Conservation (phyloP, 2,113 vertebrate genomes). For the Scomber japonicus region DNA sequence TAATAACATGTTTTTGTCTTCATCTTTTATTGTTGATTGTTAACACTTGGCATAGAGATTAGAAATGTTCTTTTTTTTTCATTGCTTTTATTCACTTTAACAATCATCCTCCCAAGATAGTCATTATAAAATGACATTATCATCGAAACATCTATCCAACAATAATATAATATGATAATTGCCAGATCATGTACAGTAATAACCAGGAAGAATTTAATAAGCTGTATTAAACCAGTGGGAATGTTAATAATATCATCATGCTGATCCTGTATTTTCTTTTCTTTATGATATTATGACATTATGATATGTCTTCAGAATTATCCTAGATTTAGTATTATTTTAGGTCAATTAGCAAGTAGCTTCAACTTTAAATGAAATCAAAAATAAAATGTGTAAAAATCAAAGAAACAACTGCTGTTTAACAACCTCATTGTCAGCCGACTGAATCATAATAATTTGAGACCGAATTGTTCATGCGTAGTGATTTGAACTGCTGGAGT, state of each 20-base stretch:
- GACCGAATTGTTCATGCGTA: conserved; percentile 22
- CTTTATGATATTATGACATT: background rate
- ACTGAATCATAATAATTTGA: conserved; percentile 30
- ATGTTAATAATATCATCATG: background rate
- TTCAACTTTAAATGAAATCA: conserved; percentile 29
- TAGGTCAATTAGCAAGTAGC: background rate
- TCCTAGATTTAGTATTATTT: background rate
- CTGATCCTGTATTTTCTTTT: background rate
- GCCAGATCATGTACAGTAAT: background rate
- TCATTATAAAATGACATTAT: background rate
- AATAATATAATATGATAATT: background rate
- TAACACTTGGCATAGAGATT: background rate
- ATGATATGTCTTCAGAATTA: background rate
- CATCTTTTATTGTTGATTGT: background rate
- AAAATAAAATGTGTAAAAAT: conserved; percentile 14
- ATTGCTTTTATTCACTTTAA: background rate
- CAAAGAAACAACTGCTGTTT: conserved; percentile 34
- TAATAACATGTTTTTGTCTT: background rate
- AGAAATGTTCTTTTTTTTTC: background rate
- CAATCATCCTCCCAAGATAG: background rate
- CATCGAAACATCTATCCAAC: background rate
- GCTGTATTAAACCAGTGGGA: background rate
- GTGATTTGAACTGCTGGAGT: conserved; percentile 16
- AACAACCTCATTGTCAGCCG: conserved; percentile 33
- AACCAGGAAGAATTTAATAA: background rate